A percentile compares a stretch with the other conserved stretches of the same genome.
phyloP scores from a whole-genome alignment of 1,140 invertebrate species.

The Geopemphigus sp. region DNA sequence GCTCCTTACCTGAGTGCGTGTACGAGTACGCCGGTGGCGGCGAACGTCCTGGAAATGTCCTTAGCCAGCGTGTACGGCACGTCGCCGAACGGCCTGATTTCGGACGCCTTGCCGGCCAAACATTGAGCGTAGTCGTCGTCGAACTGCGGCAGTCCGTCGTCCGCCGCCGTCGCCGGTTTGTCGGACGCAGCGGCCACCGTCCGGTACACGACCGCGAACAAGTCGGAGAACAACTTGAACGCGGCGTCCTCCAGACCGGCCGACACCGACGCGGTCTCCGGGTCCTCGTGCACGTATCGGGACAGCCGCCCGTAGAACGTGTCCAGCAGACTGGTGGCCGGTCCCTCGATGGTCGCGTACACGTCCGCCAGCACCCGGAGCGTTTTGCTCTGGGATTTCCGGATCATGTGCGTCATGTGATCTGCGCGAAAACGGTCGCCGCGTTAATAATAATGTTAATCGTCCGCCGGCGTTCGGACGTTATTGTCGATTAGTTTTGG shows the following conservation, averaged over 20 bases:
- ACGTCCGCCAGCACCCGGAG: slow-evolving; percentile 70
- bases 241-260: slow-evolving; percentile 52
- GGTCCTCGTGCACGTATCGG: slow-evolving; percentile 60
- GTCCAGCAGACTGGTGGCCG: slow-evolving; percentile 64
- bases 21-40: slow-evolving; percentile 71
- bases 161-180: slow-evolving; percentile 49
- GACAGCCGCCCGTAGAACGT: slow-evolving; percentile 70
- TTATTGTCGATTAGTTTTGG: too few relatives aligned
- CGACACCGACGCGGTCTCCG: slow-evolving; percentile 5
- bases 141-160: slow-evolving; percentile 63
- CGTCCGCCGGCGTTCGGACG: too few relatives aligned
- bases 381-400: slow-evolving; percentile 78
- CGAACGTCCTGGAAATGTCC: slow-evolving; percentile 70
- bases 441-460: too few relatives aligned
- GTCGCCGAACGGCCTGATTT: slow-evolving; percentile 78
- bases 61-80: slow-evolving; percentile 69
- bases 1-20: slow-evolving; percentile 61
- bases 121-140: slow-evolving; percentile 74
- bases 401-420: slow-evolving; percentile 68
- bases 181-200: slow-evolving; percentile 61
- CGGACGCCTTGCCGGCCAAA: slow-evolving; percentile 68
- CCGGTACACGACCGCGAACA: slow-evolving; percentile 82
- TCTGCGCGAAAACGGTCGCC: slow-evolving; percentile 61
- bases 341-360: slow-evolving; percentile 67
- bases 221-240: slow-evolving; percentile 67